Conservation (phyloP, 2,888 invertebrate species). For the Ochropleura plecta region DNA sequence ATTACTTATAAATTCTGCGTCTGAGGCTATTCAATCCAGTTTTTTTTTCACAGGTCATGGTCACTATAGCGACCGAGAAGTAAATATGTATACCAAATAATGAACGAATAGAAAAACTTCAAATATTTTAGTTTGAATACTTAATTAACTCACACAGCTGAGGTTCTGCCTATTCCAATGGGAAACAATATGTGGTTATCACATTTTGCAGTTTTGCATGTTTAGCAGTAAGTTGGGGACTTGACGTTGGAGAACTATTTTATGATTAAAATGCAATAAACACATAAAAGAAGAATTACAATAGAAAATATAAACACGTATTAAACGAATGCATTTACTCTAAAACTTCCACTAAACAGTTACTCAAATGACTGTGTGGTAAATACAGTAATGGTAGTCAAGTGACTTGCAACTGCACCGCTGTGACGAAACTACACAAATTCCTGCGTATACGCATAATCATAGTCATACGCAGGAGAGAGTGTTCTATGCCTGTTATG, state of each 20-base stretch:
- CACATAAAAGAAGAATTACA: background rate
- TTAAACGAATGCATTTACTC: conserved; percentile 11
- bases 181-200: background rate
- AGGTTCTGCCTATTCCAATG: background rate
- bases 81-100: background rate
- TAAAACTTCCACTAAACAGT: conserved; percentile 33
- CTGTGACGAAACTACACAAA: conserved; percentile 52
- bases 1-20: background rate
- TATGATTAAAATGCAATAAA: background rate
- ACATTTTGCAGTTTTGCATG: background rate
- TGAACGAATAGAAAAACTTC: background rate
- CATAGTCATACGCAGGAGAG: conserved; percentile 52
- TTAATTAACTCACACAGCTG: background rate
- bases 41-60: conserved; percentile 7
- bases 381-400: conserved; percentile 33
- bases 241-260: background rate
- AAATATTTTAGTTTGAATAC: background rate
- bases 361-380: conserved; percentile 52
- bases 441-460: conserved; percentile 48
- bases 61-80: background rate
- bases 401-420: conserved; percentile 46
- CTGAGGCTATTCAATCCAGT: background rate
- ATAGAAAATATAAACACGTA: conserved; percentile 2
- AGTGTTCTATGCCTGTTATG: conserved; percentile 35
- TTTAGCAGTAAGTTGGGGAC: background rate